Base-by-base conservation (phyloP, 1,140 invertebrate genomes). In the Venturia canescens region DNA sequence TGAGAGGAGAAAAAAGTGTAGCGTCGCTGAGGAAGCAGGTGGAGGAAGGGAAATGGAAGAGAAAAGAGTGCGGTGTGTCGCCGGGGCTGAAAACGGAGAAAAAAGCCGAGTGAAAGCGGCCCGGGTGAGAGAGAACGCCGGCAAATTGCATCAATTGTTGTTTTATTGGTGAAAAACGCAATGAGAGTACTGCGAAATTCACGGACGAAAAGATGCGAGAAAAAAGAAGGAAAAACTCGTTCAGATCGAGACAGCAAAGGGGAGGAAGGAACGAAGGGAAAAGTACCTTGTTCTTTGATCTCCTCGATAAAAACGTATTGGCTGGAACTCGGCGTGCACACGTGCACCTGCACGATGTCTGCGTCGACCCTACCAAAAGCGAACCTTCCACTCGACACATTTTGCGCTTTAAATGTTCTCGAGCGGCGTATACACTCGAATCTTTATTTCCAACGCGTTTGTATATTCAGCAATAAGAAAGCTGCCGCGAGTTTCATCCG, bases 271-370 rank as follows among this genome's bases (percentile, higher is more conserved):
- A 18, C 18, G 29, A 50, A 75, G 50, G 21, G 50, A 27, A n/a
- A 16, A 76, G 60, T 63, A 53, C 74, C 53, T 63, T 76, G 74
- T 63, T 76, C 74, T 76, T 63, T 76, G 74, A 76, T 76, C 74
- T 76, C 31, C 23, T 63, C 31, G 74, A 76, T 76, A 76, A 53
- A 76, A 76, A 76, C 60, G 44, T 63, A 76, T 76, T 76, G 74
- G 74, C 26, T 15, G 27, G 29, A 63, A 53, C 29, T 63, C 60
- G 34, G 34, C 9, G 34, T 34, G 11, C 69, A 44, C 18, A 1
- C 23, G 50, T 75, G 31, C 60, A 75, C 60, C 1, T 63, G 13
- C 21, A 63, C 23, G 23, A 23, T 21, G 1, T 4, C 3, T 63
- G 5, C 15, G 15, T 53, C 3, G 15, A 53, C 3, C 34, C 3